phyloP scores from a whole-genome alignment of 2,113 vertebrate genomes.

The Hippoglossus stenolepis region DNA sequence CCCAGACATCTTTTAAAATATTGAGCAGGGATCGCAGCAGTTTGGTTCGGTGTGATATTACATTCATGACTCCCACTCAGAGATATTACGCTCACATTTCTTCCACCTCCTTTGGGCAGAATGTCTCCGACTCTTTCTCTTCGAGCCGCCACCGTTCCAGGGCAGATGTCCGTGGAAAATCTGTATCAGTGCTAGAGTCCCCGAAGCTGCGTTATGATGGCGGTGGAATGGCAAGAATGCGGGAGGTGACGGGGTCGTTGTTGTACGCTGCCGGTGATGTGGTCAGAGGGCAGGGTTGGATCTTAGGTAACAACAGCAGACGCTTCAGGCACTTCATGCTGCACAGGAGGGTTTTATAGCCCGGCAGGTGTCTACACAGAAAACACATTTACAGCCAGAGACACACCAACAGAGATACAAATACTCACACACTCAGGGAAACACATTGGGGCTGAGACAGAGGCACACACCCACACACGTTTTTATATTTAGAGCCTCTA shows the following conservation, averaged over 20 bases:
- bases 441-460: conserved; percentile 35
- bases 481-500: conserved; percentile 67
- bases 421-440: conserved; percentile 35
- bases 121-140: conserved; percentile 50
- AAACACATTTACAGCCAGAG: conserved; percentile 31
- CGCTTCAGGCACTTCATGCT: conserved; percentile 50
- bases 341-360: conserved; percentile 55
- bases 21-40: conserved; percentile 64
- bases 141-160: conserved; percentile 37
- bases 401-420: conserved; percentile 22
- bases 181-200: conserved; percentile 41
- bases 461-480: conserved; percentile 58
- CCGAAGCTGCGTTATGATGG: conserved; percentile 62
- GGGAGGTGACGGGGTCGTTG: conserved; percentile 12
- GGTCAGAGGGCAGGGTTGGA: conserved; percentile 59
- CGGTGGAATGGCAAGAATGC: conserved; percentile 29
- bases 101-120: conserved; percentile 72
- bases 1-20: conserved; percentile 70
- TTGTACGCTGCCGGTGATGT: conserved; percentile 32
- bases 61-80: conserved; percentile 68
- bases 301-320: conserved; percentile 62
- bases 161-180: conserved; percentile 70
- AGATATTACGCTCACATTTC: conserved; percentile 79
- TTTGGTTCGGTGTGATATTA: conserved; percentile 62
- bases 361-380: conserved; percentile 43